Evolutionary conservation across 2,113 vertebrate genomes (phyloP).

Genomic region (Cyprinus carpio): DNA sequence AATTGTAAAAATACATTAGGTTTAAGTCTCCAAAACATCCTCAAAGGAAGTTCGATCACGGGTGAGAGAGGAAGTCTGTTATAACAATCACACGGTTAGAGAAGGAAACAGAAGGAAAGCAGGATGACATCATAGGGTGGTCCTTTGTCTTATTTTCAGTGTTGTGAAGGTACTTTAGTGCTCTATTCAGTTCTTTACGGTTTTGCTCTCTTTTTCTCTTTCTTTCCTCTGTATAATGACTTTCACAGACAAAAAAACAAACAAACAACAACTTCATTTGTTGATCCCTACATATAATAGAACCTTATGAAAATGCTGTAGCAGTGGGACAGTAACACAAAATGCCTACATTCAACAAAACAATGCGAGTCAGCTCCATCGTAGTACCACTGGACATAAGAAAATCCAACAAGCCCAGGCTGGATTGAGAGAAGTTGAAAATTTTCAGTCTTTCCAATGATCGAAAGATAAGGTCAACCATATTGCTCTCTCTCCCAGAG

Average conservation of each 20-base stretch:
- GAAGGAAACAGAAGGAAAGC: background rate
- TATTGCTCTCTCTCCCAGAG: background rate
- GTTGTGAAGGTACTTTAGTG: background rate
- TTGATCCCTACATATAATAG: background rate
- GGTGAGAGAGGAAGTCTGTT: background rate
- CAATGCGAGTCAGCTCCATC: background rate
- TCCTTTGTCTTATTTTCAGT: conserved; percentile 1
- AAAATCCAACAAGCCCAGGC: background rate
- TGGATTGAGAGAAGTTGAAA: background rate
- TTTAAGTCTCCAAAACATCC: conserved; percentile 15
- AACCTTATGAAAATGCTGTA: background rate
- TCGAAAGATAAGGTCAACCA: conserved; percentile 14
- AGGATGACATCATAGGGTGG: conserved; percentile 16
- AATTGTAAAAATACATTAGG: conserved; percentile 20
- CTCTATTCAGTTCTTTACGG: background rate
- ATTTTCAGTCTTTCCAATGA: background rate
- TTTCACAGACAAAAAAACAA: background rate
- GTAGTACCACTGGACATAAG: background rate
- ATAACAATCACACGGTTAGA: conserved; percentile 5
- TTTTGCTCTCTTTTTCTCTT: background rate
- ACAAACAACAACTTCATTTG: background rate
- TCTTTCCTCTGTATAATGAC: background rate
- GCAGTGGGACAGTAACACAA: too few relatives aligned
- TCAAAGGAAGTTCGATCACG: conserved; percentile 4
- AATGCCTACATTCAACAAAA: background rate